Conservation (phyloP, 2,888 invertebrate genomes). For the Coelogynopora nodosa region DNA sequence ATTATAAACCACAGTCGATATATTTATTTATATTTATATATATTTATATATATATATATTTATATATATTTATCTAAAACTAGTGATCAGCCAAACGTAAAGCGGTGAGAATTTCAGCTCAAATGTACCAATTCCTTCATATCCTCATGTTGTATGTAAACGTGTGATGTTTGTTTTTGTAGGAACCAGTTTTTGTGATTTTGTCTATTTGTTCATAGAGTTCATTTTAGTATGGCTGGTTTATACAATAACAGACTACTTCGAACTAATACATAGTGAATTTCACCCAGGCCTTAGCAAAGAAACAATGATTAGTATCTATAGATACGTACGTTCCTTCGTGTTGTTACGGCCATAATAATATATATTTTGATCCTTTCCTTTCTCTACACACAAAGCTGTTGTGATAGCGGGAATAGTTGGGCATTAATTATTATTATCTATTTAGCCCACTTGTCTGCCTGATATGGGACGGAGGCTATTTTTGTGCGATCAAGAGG, state of each 20-base stretch:
- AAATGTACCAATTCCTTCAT: not conserved
- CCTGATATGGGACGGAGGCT: too few species aligned
- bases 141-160: not conserved
- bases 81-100: not conserved
- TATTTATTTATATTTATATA: not conserved
- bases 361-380: too few species aligned
- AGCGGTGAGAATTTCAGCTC: not conserved
- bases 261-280: not conserved
- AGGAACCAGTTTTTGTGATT: slow-evolving; percentile 6
- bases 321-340: too few species aligned
- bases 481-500: not conserved
- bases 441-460: too few species aligned
- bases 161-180: not conserved
- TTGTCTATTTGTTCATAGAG: not conserved
- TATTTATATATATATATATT: not conserved
- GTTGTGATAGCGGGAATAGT: not conserved
- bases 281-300: not conserved
- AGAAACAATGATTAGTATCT: not conserved
- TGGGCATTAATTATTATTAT: not conserved
- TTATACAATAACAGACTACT: not conserved
- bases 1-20: not conserved
- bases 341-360: too few species aligned
- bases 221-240: not conserved
- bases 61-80: not conserved
- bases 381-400: not conserved